Conservation (phyloP, 2,797 vertebrate genomes). For the Corythornis leucogaster region DNA sequence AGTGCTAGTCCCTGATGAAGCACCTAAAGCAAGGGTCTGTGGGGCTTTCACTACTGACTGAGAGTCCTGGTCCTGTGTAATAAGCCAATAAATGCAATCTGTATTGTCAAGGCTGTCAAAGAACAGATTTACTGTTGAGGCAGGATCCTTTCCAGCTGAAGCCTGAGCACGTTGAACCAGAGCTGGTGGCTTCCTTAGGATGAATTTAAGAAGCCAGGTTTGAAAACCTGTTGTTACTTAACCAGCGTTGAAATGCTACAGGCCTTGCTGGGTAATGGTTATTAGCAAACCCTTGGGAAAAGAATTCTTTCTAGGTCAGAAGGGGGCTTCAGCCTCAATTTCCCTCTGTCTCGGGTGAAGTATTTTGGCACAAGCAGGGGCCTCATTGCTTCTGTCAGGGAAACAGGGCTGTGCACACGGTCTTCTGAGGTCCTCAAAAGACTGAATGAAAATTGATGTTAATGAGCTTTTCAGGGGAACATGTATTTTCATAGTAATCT, state of each 20-base stretch:
- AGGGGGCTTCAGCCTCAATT: background rate
- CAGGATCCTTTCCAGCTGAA: background rate
- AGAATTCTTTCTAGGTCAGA: background rate
- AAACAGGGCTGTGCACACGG: background rate
- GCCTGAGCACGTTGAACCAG: background rate
- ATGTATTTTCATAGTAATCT: background rate
- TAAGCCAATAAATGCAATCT: background rate
- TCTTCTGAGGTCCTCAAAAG: background rate
- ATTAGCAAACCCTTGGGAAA: background rate
- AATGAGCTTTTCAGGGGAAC: slow-evolving; percentile 1
- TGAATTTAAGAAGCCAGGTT: background rate
- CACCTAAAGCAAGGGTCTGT: background rate
- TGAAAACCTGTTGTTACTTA: background rate
- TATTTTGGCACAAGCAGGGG: background rate
- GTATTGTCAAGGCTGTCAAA: background rate
- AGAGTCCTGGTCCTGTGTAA: background rate
- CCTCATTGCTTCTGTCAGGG: background rate
- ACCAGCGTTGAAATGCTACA: accelerated
- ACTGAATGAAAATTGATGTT: background rate
- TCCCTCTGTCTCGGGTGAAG: background rate
- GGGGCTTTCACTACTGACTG: background rate
- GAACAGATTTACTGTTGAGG: background rate
- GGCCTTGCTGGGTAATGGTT: background rate
- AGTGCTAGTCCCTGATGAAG: background rate
- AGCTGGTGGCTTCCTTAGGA: background rate